Evolutionary conservation across 2,113 vertebrate genomes (phyloP).

Genomic region (Ia io): DNA sequence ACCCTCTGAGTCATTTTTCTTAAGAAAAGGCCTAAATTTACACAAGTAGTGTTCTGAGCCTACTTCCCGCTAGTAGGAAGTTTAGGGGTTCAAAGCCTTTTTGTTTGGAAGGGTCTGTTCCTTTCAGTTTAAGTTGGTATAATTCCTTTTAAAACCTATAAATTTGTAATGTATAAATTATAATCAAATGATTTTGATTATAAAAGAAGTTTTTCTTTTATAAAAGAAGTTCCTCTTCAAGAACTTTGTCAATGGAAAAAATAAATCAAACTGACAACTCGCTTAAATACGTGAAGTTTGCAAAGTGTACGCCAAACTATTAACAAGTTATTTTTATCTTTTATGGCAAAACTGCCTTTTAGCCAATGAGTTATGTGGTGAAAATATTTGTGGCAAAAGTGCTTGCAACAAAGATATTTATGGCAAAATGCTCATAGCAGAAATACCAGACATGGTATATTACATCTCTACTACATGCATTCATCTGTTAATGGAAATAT

Average conservation of each 20-base stretch:
- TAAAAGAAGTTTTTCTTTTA: neutral
- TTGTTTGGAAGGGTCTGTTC: neutral
- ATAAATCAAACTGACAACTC: neutral
- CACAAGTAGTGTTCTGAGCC: neutral
- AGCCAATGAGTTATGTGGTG: neutral
- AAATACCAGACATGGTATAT: neutral
- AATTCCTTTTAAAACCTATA: conserved; percentile 2
- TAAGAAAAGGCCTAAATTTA: neutral
- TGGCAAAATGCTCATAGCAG: neutral
- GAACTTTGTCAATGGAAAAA: neutral
- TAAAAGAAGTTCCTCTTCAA: neutral
- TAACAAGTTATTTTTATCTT: neutral
- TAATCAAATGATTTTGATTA: neutral
- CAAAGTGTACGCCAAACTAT: neutral
- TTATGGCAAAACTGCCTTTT: neutral
- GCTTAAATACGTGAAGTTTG: neutral
- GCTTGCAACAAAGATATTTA: neutral
- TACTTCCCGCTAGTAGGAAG: neutral
- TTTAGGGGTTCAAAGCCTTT: neutral
- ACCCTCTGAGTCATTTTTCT: neutral
- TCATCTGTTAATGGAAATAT: neutral
- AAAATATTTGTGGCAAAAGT: neutral
- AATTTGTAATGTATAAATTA: neutral
- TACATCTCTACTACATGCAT: neutral
- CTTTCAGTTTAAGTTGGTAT: neutral